Base-by-base conservation (phyloP, 2,113 vertebrate species). In the Fukomys damarensis region DNA sequence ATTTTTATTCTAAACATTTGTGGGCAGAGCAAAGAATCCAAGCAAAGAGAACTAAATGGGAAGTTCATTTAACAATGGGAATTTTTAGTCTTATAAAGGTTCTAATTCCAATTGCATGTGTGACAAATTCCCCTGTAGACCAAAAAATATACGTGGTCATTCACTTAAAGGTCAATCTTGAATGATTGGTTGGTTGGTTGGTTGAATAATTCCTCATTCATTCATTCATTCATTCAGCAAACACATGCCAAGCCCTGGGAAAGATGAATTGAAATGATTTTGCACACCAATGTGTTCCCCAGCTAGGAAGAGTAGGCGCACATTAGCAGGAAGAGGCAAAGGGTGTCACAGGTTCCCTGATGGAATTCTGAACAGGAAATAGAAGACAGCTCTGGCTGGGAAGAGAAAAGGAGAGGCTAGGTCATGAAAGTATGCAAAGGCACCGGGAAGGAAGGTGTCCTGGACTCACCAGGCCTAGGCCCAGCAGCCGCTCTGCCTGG, bases 41-140 rank as follows among this genome's bases (percentile, higher is more conserved):
- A 79, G 38, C 83, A 92, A 94, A 96, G 41, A 86, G 72, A 91
- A 83, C 43, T 54, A 80, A 93, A 52, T 4, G 35, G 83, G 30
- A 89, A 68, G 22, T 77, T 84, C 54, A 83, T 49, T 49, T 70
- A 77, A 68, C 63, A n/a, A 24, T 65, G 61, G 32, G 8, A 26
- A 82, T 82, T 89, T 49, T 88, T 30, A 79, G 16, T 22, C 70
- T 92, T 77, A 11, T 56, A 86, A 93, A 95, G 46, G 56, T 41
- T 91, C 85, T 82, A 28, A 79, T 95, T 95, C 41, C n/a, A 52
- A 13, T 72, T 24, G 58, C 81, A 63, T 85, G 58, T 14, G 52
- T 54, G 59, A 66, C 38, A 79, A 92, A 81, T 95, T 91, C 20
- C 68, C 86, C 54, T 0, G 19, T 26, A 84, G 38, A 87, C 4